These are phyloP conservation scores for Fulmarus glacialis DNA, from an alignment of 2,113 vertebrate species.

Conservation along the genomic window DNA sequence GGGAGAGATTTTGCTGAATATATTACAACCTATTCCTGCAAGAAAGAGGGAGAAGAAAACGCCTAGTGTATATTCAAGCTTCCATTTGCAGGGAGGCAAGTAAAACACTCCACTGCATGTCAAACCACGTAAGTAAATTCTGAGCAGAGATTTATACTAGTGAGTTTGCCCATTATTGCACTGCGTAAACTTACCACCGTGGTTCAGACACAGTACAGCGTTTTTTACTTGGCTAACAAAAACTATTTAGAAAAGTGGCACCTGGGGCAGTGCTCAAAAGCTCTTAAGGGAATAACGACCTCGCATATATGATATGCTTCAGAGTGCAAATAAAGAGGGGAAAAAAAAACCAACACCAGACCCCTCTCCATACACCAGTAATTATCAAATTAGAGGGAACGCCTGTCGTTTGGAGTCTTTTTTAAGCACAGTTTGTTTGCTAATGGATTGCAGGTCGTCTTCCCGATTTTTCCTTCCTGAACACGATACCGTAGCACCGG, in stretches of 20 bases:
- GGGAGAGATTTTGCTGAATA: background rate
- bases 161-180: background rate
- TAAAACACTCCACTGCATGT: background rate
- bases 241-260: background rate
- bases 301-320: accelerated
- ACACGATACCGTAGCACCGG: accelerated
- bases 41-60: background rate
- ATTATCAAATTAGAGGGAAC: background rate
- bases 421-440: background rate
- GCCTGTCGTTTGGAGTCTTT: background rate
- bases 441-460: background rate
- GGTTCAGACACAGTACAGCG: background rate
- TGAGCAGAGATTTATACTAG: background rate
- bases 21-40: background rate
- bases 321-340: accelerated
- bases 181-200: background rate
- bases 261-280: background rate
- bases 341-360: background rate
- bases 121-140: background rate
- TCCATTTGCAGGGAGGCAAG: background rate
- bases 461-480: background rate
- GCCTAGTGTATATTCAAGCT: background rate
- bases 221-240: background rate
- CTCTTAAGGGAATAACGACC: background rate
- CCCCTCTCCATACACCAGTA: background rate